These are phyloP conservation scores for Vimba vimba DNA, from an alignment of 2,113 vertebrate species.

Conservation along the genomic window DNA sequence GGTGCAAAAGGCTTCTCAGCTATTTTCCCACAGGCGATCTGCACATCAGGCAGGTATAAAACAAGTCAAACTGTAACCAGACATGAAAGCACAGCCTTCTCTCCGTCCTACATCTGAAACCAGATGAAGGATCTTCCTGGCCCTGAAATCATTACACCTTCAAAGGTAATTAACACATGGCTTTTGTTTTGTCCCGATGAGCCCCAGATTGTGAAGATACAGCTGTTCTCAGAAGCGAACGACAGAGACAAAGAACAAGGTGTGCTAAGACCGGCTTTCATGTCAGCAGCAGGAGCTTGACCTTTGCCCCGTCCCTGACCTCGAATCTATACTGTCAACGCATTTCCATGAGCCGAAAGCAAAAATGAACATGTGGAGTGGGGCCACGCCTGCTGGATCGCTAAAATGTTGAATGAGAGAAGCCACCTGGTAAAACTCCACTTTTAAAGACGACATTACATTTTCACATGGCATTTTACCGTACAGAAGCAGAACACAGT, in stretches of 20 bases:
- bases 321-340: constrained; percentile 76
- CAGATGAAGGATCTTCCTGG: constrained; percentile 72
- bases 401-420: constrained; percentile 54
- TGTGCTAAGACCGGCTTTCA: constrained; percentile 78
- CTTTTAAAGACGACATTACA: constrained; percentile 1
- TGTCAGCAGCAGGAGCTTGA: constrained; percentile 78
- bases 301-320: constrained; percentile 71
- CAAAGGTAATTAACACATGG: constrained; percentile 83
- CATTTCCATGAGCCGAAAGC: constrained; percentile 72
- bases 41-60: constrained; percentile 61
- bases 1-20: background rate
- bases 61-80: constrained; percentile 64
- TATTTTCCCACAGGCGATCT: constrained; percentile 50
- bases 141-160: constrained; percentile 79
- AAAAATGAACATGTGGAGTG: constrained; percentile 76
- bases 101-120: constrained; percentile 71
- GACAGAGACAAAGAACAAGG: constrained; percentile 75
- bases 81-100: constrained; percentile 70
- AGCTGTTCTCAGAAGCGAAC: constrained; percentile 65
- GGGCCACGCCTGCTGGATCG: constrained; percentile 56
- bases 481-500: background rate
- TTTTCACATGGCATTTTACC: background rate
- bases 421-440: constrained; percentile 64
- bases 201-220: constrained; percentile 76
- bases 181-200: constrained; percentile 77